phyloP scores from a whole-genome alignment of 2,888 invertebrate species.

The Dasypolia templi region DNA sequence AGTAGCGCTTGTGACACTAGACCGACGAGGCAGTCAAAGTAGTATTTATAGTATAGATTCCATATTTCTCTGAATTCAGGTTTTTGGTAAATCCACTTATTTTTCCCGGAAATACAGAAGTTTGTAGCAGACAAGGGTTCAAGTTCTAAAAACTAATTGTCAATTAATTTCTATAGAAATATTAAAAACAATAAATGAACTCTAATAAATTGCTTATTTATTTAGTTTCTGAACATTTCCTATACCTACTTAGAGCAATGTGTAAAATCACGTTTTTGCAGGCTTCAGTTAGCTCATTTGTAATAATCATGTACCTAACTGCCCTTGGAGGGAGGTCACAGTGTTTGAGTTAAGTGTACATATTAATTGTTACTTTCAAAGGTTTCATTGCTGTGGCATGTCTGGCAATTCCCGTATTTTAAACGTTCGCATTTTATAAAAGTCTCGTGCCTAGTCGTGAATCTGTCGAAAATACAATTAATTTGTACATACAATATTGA shows the following conservation, averaged over 20 bases:
- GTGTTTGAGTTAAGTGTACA: constrained; percentile 25
- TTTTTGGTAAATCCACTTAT: background rate
- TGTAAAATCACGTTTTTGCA: constrained; percentile 21
- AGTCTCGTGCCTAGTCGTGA: too few relatives aligned
- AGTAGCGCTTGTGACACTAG: background rate
- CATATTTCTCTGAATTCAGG: background rate
- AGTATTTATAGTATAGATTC: too few relatives aligned
- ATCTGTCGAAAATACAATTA: too few relatives aligned
- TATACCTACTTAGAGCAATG: too few relatives aligned
- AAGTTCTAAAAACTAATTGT: background rate
- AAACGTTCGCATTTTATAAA: too few relatives aligned
- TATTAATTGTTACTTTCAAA: constrained; percentile 24
- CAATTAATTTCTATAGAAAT: too few relatives aligned
- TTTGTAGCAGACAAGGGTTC: background rate
- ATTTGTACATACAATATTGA: too few relatives aligned
- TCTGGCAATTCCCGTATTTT: too few relatives aligned
- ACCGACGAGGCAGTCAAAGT: background rate
- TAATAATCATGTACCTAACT: constrained; percentile 32
- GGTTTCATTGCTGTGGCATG: background rate
- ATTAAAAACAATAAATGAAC: background rate
- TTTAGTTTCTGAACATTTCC: background rate
- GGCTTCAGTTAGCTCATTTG: constrained; percentile 31
- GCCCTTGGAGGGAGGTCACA: constrained; percentile 31
- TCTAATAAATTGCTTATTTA: background rate
- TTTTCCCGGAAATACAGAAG: background rate